Base-by-base conservation (phyloP, 2,797 vertebrate species). In the Pelodytes ibericus region DNA sequence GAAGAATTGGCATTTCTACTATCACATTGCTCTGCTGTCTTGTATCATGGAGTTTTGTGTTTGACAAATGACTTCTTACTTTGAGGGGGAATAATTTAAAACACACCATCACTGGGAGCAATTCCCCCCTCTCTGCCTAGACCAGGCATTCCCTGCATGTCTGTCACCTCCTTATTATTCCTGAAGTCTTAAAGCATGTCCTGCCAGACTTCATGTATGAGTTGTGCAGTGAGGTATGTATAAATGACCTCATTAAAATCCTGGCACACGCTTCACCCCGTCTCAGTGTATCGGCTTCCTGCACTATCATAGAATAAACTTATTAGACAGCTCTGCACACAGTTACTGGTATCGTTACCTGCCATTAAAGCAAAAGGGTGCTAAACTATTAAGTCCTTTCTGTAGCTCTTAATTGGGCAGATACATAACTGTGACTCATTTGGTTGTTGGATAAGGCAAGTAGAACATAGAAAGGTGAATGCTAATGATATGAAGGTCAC, bases 171-270 rank as follows among this genome's bases (percentile, higher is more conserved):
- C 24, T 47, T 31, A 31, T 26, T 59, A 58, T 59, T 75, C 4
- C 16, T 74, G 61, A 64, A 36, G 53, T 64, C n/a, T 65, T 64
- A 2, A 41, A 74, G 71, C 20, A 25, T 22, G 47, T 65, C n/a
- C n/a, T 39, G 41, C 49, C 53, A 74, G 72, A 74, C 49, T 24
- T 57, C 56, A 66, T 27, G 25, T 59, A 74, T 47, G 56, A 66
- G 30, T 58, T 39, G 58, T 53, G 31, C 44, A 56, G 51, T 62
- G 65, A 67, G 58, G 39, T 30, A 29, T 41, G 65, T 33, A 33
- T 56, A 49, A 58, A 75, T 60, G 66, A 62, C 39, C 65, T 69
- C 30, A 62, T 30, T 75, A 36, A 15, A 53, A 29, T 53, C 22
- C 65, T 69, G 57, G 30, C 65, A 69, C 22, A 62, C 26, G 9